Conservation (phyloP, 2,113 vertebrate species). For the Mesitornis unicolor region DNA sequence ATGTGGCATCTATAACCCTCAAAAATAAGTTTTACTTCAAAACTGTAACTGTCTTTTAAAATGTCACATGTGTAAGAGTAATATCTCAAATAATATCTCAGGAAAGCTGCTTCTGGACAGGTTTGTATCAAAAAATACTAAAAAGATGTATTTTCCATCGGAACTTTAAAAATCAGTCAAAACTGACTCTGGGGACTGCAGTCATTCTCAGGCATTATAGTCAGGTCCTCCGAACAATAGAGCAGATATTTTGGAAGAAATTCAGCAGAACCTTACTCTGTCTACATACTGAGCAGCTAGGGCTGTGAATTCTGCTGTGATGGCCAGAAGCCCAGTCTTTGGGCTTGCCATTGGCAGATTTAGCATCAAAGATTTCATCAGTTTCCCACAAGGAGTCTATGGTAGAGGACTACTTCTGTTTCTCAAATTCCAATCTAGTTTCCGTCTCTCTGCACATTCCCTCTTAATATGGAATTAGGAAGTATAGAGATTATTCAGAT, state of each 20-base stretch:
- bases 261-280: neutral
- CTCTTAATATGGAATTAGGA: neutral
- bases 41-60: neutral
- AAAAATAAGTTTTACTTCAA: neutral
- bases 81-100: neutral
- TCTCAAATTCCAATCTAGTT: neutral
- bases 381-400: neutral
- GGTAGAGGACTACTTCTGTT: neutral
- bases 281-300: neutral
- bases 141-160: neutral
- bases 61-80: neutral
- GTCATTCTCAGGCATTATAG: neutral
- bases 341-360: neutral
- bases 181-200: neutral
- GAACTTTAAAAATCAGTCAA: neutral
- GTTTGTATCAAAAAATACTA: neutral
- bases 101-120: neutral
- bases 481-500: neutral
- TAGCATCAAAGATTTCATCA: neutral
- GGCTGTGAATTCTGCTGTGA: neutral
- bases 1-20: neutral
- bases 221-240: neutral
- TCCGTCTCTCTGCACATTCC: neutral
- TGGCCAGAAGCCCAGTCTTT: neutral
- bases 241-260: neutral